Base-by-base conservation (phyloP, 1,140 invertebrate genomes). In the Vollenhovia emeryi region DNA sequence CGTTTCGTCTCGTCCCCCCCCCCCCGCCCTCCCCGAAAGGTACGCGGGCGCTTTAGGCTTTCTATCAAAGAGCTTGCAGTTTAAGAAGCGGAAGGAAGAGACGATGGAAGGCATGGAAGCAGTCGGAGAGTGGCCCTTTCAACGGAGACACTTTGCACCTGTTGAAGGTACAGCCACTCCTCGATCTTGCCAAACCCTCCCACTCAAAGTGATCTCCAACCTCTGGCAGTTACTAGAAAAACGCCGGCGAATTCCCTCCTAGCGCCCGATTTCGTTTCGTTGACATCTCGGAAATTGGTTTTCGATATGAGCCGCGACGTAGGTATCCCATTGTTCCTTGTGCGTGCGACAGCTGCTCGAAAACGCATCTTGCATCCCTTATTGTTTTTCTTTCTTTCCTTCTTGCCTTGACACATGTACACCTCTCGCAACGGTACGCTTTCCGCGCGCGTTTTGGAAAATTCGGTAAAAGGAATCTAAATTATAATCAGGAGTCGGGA, bases 271-370 rank as follows among this genome's bases (percentile, higher is more conserved):
- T 88, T 87, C 86, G 84, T 86, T 88, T 86, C 83, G 88, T 87
- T 85, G 91, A 91, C 90, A 82, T 90, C 84, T 91, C 89, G 91
- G 89, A 91, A 91, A 91, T 91, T 91, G 91, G 88, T 91, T 91
- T 91, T 91, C 90, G 85, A 89, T 88, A 82, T 85, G 85, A 84
- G 85, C 55, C 87, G 68, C 86, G 62, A 73, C 75, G 73, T 75
- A 88, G 85, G 74, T 86, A 86, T 76, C 88, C 88, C 69, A 83
- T 90, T 90, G 87, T 89, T 90, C 88, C 87, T 87, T 89, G 89
- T 90, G 88, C 88, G 86, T 90, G 76, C 89, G 88, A 90, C 88
- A 90, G 88, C 84, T 87, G 86, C 62, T 86, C 75, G 83, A 90
- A 90, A 83, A 90, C 69, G 75, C 88, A 84, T 88, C 78, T 73